phyloP scores from a whole-genome alignment of 2,113 vertebrate genomes.

The Coryphaenoides rupestris region DNA sequence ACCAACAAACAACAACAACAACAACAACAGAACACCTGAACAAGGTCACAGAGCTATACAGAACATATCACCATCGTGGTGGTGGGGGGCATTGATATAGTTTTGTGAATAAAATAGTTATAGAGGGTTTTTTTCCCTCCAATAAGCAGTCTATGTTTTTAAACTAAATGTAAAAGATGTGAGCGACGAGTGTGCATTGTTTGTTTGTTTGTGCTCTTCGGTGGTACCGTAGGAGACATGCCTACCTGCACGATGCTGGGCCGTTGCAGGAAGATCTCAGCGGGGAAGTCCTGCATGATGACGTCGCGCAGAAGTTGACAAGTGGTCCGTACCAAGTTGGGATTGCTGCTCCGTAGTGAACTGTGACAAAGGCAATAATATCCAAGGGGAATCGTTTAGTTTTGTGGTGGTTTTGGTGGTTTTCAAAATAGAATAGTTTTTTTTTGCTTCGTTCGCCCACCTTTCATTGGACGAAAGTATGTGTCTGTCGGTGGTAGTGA shows the following conservation, averaged over 20 bases:
- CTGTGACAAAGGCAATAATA: constrained; percentile 56
- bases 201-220: constrained; percentile 13
- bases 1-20: too few species aligned
- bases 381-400: not conserved
- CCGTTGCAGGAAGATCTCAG: constrained; percentile 96
- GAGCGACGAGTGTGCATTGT: constrained; percentile 13
- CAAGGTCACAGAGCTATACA: too few species aligned
- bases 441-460: constrained; percentile 57
- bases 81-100: too few species aligned
- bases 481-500: constrained; percentile 91
- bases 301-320: constrained; percentile 93
- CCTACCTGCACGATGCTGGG: constrained; percentile 88
- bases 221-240: too few species aligned
- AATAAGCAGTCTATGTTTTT: too few species aligned
- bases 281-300: constrained; percentile 97
- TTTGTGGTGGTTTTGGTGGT: not conserved
- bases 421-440: too few species aligned
- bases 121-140: too few species aligned
- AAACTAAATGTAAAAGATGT: not conserved
- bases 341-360: constrained; percentile 85
- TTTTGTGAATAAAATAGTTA: too few species aligned
- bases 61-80: too few species aligned
- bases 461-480: constrained; percentile 94
- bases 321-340: constrained; percentile 82
- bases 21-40: too few species aligned